Evolutionary conservation across 2,113 vertebrate species (phyloP).

Genomic region (Probosciger aterrimus): DNA sequence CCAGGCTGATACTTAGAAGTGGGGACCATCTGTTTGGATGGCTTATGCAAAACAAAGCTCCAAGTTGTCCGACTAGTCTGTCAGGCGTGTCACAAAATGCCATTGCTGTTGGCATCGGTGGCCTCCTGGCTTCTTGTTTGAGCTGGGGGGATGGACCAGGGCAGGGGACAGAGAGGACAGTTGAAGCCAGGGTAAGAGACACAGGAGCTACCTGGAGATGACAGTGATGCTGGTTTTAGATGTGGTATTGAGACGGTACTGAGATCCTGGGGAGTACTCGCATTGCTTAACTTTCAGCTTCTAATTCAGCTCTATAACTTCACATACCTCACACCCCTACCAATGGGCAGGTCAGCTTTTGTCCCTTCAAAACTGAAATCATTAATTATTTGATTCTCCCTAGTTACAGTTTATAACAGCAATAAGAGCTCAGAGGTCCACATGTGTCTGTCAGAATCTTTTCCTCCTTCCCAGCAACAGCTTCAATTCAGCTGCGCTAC

Average conservation of each 20-base stretch:
- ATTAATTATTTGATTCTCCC: not conserved
- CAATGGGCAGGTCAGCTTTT: not conserved
- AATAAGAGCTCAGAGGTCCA: not conserved
- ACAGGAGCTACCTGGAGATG: not conserved
- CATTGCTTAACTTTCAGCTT: not conserved
- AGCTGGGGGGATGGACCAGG: rapidly evolving
- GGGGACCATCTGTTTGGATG: slow-evolving; percentile 46
- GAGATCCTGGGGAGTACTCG: not conserved
- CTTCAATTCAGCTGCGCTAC: not conserved
- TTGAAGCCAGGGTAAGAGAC: not conserved
- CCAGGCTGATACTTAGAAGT: not conserved
- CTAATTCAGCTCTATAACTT: not conserved
- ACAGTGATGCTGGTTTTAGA: not conserved
- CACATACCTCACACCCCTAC: not conserved
- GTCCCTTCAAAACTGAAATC: not conserved
- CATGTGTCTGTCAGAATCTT: not conserved
- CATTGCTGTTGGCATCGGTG: not conserved
- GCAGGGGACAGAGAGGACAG: not conserved
- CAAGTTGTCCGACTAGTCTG: slow-evolving; percentile 19
- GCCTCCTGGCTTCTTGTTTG: not conserved
- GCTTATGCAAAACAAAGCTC: slow-evolving; percentile 4
- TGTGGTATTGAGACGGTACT: rapidly evolving
- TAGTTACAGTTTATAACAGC: not conserved
- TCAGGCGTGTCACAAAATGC: not conserved
- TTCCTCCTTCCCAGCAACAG: not conserved